Base-by-base conservation (phyloP, 2,113 vertebrate species). In the Marcusenius ussheri region DNA sequence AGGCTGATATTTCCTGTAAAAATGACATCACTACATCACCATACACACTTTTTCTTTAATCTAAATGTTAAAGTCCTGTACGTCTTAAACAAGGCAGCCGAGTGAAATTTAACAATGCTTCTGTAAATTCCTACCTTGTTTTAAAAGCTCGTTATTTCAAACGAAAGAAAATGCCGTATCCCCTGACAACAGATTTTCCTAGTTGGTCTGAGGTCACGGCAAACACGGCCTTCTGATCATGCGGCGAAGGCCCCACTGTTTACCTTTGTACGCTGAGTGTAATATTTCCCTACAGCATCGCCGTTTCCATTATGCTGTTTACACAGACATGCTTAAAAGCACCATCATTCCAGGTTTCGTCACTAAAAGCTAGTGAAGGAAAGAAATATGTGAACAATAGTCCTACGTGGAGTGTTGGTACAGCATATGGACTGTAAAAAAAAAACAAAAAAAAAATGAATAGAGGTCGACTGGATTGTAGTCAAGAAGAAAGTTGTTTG, bases 401-500 rank as follows among this genome's bases (percentile, higher is more conserved):
- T 47, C 10, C 27, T 11, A n/a, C 15, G 1, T 87, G 50, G 13
- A 87, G 8, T 35, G 27, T 51, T 87, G 47, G n/a, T 19, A 53
- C 85, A 35, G 31, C 74, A 21, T 87, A 31, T 87, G 85, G 46
- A 35, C 53, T 53, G 49, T 50, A 35, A 87, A 53, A 46, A 4
- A 19, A n/a, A 9, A 3, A 39, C 2, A 62, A n/a, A 62, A 9
- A 10, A 27, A 77, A 51, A 87, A 19, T 0, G 5, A 56, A 21
- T 21, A 21, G 21, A 5, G 49, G 85, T 11, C 1, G 49, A 51
- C 13, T 87, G 85, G 49, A 49, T 53, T 31, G n/a, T 88, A 35
- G 27, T 39, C 13, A 80, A 84, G 42, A 85, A 62, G 50, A 62
- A 89, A 85, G 80, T 53, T 53, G 24, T 89, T 84, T 89, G 74